These are phyloP conservation scores for Anthophora plumipes DNA, from an alignment of 2,888 invertebrate species.

Conservation along the genomic window DNA sequence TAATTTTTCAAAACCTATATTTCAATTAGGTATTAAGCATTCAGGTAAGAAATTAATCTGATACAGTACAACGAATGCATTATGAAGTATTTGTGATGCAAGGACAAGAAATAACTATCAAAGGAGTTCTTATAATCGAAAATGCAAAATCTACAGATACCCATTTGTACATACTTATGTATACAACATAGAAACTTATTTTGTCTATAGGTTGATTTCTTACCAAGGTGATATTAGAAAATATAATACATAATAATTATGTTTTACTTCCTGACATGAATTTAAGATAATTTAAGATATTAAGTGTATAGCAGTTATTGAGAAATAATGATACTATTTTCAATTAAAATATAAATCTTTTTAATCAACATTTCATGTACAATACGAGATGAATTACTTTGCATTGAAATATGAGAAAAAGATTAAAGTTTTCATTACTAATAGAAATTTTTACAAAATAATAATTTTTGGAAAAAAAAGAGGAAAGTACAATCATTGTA, in stretches of 20 bases:
- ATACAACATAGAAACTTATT: slow-evolving; percentile 66
- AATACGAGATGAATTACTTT: slow-evolving; percentile 8
- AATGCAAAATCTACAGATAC: slow-evolving; percentile 35
- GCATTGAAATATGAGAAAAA: neutral
- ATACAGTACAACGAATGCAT: slow-evolving; percentile 71
- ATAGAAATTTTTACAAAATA: slow-evolving; percentile 13
- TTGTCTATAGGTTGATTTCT: slow-evolving; percentile 70
- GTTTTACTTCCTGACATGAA: slow-evolving; percentile 56
- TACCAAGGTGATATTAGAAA: slow-evolving; percentile 75
- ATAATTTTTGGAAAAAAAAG: slow-evolving; percentile 1
- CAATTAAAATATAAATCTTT: slow-evolving; percentile 11
- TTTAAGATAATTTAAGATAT: slow-evolving; percentile 53
- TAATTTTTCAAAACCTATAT: slow-evolving; percentile 45
- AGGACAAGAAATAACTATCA: slow-evolving; percentile 39
- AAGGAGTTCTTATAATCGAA: slow-evolving; percentile 38
- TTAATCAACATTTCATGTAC: slow-evolving; percentile 3
- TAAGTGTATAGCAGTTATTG: neutral
- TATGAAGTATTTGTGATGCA: slow-evolving; percentile 55
- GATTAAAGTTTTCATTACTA: slow-evolving; percentile 2
- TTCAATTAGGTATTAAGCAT: slow-evolving; percentile 57
- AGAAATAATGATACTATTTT: slow-evolving; percentile 17
- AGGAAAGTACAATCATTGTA: slow-evolving; percentile 13
- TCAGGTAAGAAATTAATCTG: slow-evolving; percentile 74
- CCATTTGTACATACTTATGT: slow-evolving; percentile 63
- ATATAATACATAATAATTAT: slow-evolving; percentile 51